A percentile compares a stretch with the other conserved stretches of the same genome.
These are phyloP conservation scores for Andricus grossulariae DNA, from an alignment of 1,140 invertebrate species.

Conservation along the genomic window DNA sequence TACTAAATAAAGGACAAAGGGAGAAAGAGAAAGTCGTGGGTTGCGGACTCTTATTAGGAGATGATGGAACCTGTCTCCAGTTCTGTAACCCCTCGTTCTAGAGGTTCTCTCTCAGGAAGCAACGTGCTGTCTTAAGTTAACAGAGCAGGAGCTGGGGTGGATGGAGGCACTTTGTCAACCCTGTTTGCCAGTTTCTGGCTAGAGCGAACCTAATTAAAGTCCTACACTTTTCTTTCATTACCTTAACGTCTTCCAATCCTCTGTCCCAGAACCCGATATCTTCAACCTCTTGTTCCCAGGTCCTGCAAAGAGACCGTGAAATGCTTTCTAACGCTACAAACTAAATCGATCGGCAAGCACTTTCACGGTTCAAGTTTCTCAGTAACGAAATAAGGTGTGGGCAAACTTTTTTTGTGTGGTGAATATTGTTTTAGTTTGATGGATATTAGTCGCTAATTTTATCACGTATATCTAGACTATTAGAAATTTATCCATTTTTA, in stretches of 20 bases:
- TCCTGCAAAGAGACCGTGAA: slow-evolving; percentile 27
- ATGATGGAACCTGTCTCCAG: slow-evolving; percentile 23
- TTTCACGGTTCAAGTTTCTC: not conserved
- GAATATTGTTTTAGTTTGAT: too few species aligned
- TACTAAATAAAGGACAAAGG: not conserved
- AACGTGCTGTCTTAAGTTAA: slow-evolving; percentile 28
- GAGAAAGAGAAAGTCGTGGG: not conserved
- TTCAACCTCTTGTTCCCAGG: slow-evolving; percentile 17
- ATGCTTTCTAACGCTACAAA: not conserved
- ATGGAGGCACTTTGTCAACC: slow-evolving; percentile 40
- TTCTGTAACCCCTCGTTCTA: slow-evolving; percentile 1
- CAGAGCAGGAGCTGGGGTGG: slow-evolving; percentile 19
- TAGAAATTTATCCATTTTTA: too few species aligned
- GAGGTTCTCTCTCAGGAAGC: slow-evolving; percentile 33
- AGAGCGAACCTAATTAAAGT: slow-evolving; percentile 44
- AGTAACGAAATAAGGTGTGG: too few species aligned
- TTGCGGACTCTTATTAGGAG: slow-evolving; percentile 36
- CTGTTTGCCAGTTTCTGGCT: slow-evolving; percentile 18
- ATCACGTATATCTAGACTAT: too few species aligned
- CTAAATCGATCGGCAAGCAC: slow-evolving; percentile 10
- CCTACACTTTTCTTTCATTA: slow-evolving; percentile 41
- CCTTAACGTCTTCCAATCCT: slow-evolving; percentile 16
- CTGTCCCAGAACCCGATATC: slow-evolving; percentile 3
- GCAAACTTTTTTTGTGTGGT: too few species aligned
- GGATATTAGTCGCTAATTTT: too few species aligned